Evolutionary conservation across 2,888 invertebrate genomes (phyloP).

Genomic region (Hydropsyche betteni): DNA sequence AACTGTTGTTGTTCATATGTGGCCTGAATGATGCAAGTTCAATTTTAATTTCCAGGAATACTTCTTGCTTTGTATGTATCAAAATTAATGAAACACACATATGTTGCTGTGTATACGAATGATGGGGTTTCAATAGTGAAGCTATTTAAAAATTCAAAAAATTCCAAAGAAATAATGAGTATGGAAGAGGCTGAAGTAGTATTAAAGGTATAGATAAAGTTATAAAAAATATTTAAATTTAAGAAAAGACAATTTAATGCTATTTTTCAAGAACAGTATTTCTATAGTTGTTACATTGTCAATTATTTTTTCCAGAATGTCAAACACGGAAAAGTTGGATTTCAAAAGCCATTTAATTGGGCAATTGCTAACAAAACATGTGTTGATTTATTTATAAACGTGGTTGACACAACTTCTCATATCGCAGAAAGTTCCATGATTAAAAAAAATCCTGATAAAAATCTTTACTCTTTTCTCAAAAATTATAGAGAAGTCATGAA

Average conservation of each 20-base stretch:
- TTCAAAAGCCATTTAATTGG: constrained; percentile 40
- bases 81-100: constrained; percentile 68
- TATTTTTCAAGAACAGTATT: neutral
- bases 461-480: constrained; percentile 8
- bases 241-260: neutral
- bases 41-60: constrained; percentile 60
- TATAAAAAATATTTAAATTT: neutral
- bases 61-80: constrained; percentile 68
- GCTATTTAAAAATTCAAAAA: constrained; percentile 33
- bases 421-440: neutral
- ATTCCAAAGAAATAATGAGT: constrained; percentile 37
- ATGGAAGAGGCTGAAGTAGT: constrained; percentile 39
- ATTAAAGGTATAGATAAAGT: constrained; percentile 37
- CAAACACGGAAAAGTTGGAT: neutral
- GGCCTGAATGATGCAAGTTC: too few relatives aligned
- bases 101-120: constrained; percentile 70
- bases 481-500: constrained; percentile 41
- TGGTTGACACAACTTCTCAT: constrained; percentile 30
- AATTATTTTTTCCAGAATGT: constrained; percentile 14
- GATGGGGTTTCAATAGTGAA: constrained; percentile 59
- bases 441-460: neutral
- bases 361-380: constrained; percentile 37
- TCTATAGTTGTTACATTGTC: neutral
- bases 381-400: constrained; percentile 47
- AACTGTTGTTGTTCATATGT: too few relatives aligned